A percentile compares a stretch with the other conserved stretches of the same genome.
Evolutionary conservation across 2,113 vertebrate genomes (phyloP).

Genomic region (Marmota flaviventris): DNA sequence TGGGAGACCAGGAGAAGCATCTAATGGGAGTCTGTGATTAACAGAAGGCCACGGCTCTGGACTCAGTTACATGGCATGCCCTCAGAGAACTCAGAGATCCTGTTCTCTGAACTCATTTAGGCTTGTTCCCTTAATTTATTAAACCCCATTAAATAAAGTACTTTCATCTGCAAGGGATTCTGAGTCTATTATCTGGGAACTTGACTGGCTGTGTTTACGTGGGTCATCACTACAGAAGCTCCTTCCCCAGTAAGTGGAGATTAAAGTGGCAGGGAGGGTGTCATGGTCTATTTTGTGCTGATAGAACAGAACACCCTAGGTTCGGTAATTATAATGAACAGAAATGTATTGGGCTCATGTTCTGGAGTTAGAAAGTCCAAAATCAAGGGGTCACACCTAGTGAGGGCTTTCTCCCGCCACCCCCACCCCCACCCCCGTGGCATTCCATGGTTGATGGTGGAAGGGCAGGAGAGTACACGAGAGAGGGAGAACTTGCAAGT

Average conservation of each 20-base stretch:
- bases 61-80: neutral
- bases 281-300: neutral
- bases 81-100: neutral
- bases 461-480: neutral
- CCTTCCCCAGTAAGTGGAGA: neutral
- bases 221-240: neutral
- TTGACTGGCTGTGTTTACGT: neutral
- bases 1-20: constrained; percentile 29
- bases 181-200: neutral
- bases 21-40: neutral
- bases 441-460: neutral
- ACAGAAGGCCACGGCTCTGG: neutral
- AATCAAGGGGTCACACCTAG: neutral
- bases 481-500: neutral
- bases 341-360: neutral
- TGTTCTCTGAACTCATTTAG: constrained; percentile 47
- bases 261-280: neutral
- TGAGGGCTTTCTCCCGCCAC: neutral
- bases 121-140: constrained; percentile 66
- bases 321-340: neutral
- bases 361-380: neutral
- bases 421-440: no score
- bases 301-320: neutral
- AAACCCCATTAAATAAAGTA: constrained; percentile 64
- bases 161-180: constrained; percentile 65